Conservation (phyloP, 2,888 invertebrate species). For the Geotrupes spiniger region DNA sequence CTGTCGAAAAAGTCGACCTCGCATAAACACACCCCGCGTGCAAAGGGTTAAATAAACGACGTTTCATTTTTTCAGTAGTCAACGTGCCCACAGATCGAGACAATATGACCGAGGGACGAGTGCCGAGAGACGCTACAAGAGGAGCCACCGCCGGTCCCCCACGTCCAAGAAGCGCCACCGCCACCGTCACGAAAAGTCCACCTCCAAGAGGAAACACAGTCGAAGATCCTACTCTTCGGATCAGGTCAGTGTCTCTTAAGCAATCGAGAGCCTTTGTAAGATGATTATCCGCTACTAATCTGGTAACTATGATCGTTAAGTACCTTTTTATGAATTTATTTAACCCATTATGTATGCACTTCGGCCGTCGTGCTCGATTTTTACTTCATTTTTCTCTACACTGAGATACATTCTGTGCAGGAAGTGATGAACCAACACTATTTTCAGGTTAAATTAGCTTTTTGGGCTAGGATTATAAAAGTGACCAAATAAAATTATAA, state of each 20-base stretch:
- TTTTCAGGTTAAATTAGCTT: too few species aligned
- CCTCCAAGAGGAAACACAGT: conserved; percentile 44
- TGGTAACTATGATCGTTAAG: conserved; percentile 8
- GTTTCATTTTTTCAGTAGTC: conserved; percentile 52
- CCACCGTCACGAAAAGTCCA: conserved; percentile 58
- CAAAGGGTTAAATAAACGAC: too few species aligned
- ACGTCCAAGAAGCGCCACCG: conserved; percentile 73
- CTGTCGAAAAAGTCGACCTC: too few species aligned
- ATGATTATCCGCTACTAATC: conserved; percentile 1
- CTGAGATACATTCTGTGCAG: conserved; percentile 1
- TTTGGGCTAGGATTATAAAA: too few species aligned
- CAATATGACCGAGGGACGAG: conserved; percentile 72
- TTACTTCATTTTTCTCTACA: conserved; percentile 9
- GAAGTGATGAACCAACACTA: too few species aligned
- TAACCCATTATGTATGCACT: conserved; percentile 3
- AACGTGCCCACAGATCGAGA: conserved; percentile 58
- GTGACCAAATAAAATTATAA: too few species aligned
- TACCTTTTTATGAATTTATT: conserved; percentile 5
- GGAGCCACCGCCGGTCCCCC: conserved; percentile 80
- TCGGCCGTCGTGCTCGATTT: conserved; percentile 9
- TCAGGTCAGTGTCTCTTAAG: conserved; percentile 39
- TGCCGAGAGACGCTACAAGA: conserved; percentile 80
- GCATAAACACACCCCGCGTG: too few species aligned
- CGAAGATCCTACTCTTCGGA: conserved; percentile 53
- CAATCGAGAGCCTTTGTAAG: conserved; percentile 6